Conservation (phyloP, 2,888 invertebrate species). For the Tricholauxania praeusta region DNA sequence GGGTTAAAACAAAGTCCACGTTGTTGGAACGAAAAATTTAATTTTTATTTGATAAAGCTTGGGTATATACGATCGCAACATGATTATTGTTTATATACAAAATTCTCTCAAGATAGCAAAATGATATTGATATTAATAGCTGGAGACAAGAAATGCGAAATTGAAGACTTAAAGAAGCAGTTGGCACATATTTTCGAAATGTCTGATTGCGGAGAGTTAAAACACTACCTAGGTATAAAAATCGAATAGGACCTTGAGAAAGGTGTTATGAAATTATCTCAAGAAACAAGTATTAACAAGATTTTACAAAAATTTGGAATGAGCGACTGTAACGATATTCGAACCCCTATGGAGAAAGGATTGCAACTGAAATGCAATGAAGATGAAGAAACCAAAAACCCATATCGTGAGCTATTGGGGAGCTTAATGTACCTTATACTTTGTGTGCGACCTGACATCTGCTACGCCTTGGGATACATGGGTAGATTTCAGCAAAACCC, state of each 20-base stretch:
- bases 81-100: too few species aligned
- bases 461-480: background rate
- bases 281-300: background rate
- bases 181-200: background rate
- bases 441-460: background rate
- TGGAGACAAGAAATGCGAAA: slow-evolving; percentile 1
- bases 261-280: background rate
- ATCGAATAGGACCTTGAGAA: background rate
- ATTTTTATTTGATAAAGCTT: background rate
- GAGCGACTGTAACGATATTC: background rate
- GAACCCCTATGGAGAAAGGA: too few species aligned
- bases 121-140: background rate
- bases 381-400: too few species aligned
- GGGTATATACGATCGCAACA: background rate
- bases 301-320: slow-evolving; percentile 1
- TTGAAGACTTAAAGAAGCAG: slow-evolving; percentile 7
- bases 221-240: slow-evolving; percentile 2
- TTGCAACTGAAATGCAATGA: too few species aligned
- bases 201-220: slow-evolving; percentile 10
- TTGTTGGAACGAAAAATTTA: slow-evolving; percentile 16
- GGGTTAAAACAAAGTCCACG: slow-evolving; percentile 10
- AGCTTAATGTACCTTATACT: background rate
- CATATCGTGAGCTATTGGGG: too few species aligned
- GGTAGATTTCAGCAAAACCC: too few species aligned
- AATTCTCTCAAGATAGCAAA: too few species aligned